Percentiles rank a stretch among this genome's conserved stretches.
phyloP scores from a whole-genome alignment of 53 echinoderm and acorn worm genomes.

The Crossaster papposus region DNA sequence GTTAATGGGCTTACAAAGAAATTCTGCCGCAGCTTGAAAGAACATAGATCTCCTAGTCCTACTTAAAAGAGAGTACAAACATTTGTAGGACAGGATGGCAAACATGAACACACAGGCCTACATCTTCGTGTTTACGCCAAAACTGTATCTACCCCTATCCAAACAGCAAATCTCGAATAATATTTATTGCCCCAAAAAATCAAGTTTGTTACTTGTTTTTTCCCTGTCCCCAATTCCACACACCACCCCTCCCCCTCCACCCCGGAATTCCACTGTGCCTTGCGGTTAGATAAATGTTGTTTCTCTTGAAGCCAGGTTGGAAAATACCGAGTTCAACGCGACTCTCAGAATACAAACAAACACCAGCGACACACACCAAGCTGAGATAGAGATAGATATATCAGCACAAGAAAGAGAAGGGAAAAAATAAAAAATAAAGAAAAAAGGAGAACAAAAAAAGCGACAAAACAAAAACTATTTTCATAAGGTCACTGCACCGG shows the following conservation, averaged over 20 bases:
- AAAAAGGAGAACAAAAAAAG: not conserved
- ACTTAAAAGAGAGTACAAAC: too few relatives aligned
- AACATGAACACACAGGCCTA: not conserved
- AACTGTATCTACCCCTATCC: not conserved
- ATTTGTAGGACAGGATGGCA: too few relatives aligned
- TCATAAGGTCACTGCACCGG: slow-evolving; percentile 56
- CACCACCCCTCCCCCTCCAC: not conserved
- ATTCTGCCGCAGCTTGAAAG: too few relatives aligned
- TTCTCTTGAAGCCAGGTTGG: slow-evolving; percentile 20
- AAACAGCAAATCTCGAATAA: not conserved
- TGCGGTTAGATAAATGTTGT: not conserved
- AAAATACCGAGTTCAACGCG: slow-evolving; percentile 16
- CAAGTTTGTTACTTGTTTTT: not conserved
- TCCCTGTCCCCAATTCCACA: not conserved
- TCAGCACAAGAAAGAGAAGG: too few relatives aligned
- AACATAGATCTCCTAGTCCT: too few relatives aligned
- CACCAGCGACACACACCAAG: not conserved
- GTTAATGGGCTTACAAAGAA: too few relatives aligned
- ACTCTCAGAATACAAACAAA: slow-evolving; percentile 29
- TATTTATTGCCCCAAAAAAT: not conserved
- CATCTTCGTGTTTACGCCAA: not conserved
- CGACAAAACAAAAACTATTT: slow-evolving; percentile 29
- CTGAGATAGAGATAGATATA: not conserved
- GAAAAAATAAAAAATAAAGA: not conserved
- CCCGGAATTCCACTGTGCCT: not conserved